Evolutionary conservation across 1,140 invertebrate species (phyloP).

Genomic region (Batillaria attramentaria): DNA sequence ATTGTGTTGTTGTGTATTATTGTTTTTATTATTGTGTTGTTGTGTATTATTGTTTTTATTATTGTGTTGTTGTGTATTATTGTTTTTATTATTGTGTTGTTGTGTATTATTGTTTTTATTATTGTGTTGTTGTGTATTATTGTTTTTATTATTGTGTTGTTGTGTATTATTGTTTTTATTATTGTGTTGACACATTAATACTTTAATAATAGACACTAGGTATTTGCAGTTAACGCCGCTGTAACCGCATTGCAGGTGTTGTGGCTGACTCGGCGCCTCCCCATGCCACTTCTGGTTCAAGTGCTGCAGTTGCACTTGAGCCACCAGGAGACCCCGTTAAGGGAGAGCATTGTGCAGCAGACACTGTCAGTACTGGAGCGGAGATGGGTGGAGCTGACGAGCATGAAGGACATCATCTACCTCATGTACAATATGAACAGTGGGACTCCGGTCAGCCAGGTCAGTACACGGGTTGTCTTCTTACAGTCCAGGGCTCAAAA

Average conservation of each 20-base stretch:
- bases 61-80: too few relatives aligned
- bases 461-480: not conserved
- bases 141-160: too few relatives aligned
- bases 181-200: too few relatives aligned
- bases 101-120: too few relatives aligned
- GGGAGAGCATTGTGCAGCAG: conserved; percentile 10
- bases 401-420: conserved; percentile 24
- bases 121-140: too few relatives aligned
- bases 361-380: not conserved
- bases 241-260: not conserved
- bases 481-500: too few relatives aligned
- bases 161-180: too few relatives aligned
- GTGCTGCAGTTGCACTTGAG: conserved; percentile 14
- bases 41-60: too few relatives aligned
- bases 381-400: conserved; percentile 26
- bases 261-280: conserved; percentile 4
- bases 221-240: not conserved
- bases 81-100: too few relatives aligned
- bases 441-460: not conserved
- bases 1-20: too few relatives aligned
- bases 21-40: too few relatives aligned
- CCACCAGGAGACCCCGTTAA: conserved; percentile 1
- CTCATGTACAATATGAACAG: conserved; percentile 20
- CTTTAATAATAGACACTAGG: too few relatives aligned
- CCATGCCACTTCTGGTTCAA: not conserved